Evolutionary conservation across 2,888 invertebrate species (phyloP), one percentile per base, ranked within the genome.

Genomic region (Chrysodeixis includens): DNA sequence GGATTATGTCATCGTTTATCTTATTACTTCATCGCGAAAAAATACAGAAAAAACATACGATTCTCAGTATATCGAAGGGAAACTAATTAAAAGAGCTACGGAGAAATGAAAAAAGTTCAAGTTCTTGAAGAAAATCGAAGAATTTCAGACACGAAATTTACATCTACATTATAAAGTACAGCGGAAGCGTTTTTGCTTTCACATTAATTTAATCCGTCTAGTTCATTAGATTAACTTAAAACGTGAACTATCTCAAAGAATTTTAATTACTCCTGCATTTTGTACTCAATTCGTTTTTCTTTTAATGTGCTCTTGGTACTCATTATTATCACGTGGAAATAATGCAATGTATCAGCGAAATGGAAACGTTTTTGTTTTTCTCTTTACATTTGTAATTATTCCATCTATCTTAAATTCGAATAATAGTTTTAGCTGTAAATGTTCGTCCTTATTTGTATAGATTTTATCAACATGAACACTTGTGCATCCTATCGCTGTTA

Each of bases 271-370:
- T 65, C 75, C 69, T 79, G 77, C 74, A 81, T 79, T 83, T 82
- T 82, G 79, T 69, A 66, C 62, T 60, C 65, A 74, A 73, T 67
- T 74, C 65, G 64, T 75, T 73, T 75, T 79, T 76, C 74, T 77
- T 76, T 82, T 78, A 66, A 81, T 82, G 81, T 85, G 85, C 83
- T 86, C 84, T 86, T 86, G 76, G 84, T 86, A 74, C 82, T 85
- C 64, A 63, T 74, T 69, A 44, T 14, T 9, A 65, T n/a, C n/a
- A 26, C 14, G 59, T 62, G 49, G 57, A 8, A 57, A 57, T 62
- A 44, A 32, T 26, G 12, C 12, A 44, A 40, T 66, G 59, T 75
- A 63, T 10, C 53, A 62, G 51, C 49, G 9, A 64, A 69, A 57
- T 78, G 64, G 54, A 56, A 61, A 60, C 52, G 51, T 74, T 61